A percentile compares a stretch with the other conserved stretches of the same genome.
These are phyloP conservation scores for Pollenia amentaria DNA, from an alignment of 2,888 invertebrate species.

Conservation along the genomic window DNA sequence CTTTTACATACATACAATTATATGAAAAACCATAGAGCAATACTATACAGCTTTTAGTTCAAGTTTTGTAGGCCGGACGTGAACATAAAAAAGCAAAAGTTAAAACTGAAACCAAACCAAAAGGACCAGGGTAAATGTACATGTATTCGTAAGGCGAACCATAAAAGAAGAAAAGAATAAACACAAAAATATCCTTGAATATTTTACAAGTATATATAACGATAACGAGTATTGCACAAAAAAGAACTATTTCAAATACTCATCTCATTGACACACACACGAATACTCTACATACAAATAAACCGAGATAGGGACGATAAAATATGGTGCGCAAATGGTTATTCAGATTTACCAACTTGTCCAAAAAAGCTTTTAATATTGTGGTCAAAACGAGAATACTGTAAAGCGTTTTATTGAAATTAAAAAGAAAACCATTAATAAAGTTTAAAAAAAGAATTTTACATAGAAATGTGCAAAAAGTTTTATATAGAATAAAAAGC, in stretches of 20 bases:
- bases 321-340: too few relatives aligned
- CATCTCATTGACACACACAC: not conserved
- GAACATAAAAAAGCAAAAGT: slow-evolving; percentile 28
- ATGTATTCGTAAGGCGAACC: slow-evolving; percentile 1
- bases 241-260: slow-evolving; percentile 7
- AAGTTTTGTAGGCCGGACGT: slow-evolving; percentile 69
- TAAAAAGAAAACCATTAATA: too few relatives aligned
- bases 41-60: slow-evolving; percentile 54
- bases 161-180: slow-evolving; percentile 36
- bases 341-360: too few relatives aligned
- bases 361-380: too few relatives aligned
- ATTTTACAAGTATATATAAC: not conserved
- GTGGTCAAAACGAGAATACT: too few relatives aligned
- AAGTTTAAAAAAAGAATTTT: too few relatives aligned
- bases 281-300: not conserved
- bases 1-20: not conserved
- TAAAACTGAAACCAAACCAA: slow-evolving; percentile 13
- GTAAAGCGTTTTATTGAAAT: too few relatives aligned
- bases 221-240: slow-evolving; percentile 6
- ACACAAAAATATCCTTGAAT: slow-evolving; percentile 58
- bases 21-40: slow-evolving; percentile 5
- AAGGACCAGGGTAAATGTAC: slow-evolving; percentile 10
- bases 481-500: too few relatives aligned
- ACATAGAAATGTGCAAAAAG: too few relatives aligned
- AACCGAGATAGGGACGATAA: not conserved